A percentile compares a stretch with the other conserved stretches of the same genome.
Evolutionary conservation across 2,797 vertebrate genomes (phyloP).

Genomic region (Lophura swinhoii): DNA sequence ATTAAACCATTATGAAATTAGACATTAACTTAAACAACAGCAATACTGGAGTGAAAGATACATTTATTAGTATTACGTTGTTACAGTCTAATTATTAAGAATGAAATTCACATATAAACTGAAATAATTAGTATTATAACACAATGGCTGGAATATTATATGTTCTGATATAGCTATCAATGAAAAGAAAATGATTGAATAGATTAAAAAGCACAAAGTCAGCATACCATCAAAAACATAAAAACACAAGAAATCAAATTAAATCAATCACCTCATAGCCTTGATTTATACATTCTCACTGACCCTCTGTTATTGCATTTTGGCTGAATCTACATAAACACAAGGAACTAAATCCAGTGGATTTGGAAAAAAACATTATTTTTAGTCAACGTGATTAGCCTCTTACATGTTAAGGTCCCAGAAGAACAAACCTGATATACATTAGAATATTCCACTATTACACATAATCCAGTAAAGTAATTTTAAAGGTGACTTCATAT

Average conservation of each 20-base stretch:
- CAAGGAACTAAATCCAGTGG: background rate
- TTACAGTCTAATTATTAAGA: conserved; percentile 53
- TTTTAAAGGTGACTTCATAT: background rate
- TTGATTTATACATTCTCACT: conserved; percentile 43
- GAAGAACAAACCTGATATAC: background rate
- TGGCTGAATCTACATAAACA: conserved; percentile 16
- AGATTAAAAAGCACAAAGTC: conserved; percentile 38
- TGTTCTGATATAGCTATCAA: conserved; percentile 32
- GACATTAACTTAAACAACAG: background rate
- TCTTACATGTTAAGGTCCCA: background rate
- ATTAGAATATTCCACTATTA: background rate
- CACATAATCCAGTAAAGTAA: background rate
- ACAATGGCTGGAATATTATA: conserved; percentile 16
- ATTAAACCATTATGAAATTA: conserved; percentile 1
- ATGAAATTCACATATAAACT: conserved; percentile 39
- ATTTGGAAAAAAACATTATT: background rate
- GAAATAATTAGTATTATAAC: conserved; percentile 44
- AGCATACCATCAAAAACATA: conserved; percentile 7
- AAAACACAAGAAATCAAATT: conserved; percentile 31
- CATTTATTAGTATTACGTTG: conserved; percentile 47
- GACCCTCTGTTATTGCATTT: conserved; percentile 30
- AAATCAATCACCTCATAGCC: conserved; percentile 47
- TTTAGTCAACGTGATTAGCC: background rate
- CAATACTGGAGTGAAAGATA: conserved; percentile 22
- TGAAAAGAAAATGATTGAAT: conserved; percentile 63